phyloP scores from a whole-genome alignment of 2,888 invertebrate species.

The Prionchulus punctatus region DNA sequence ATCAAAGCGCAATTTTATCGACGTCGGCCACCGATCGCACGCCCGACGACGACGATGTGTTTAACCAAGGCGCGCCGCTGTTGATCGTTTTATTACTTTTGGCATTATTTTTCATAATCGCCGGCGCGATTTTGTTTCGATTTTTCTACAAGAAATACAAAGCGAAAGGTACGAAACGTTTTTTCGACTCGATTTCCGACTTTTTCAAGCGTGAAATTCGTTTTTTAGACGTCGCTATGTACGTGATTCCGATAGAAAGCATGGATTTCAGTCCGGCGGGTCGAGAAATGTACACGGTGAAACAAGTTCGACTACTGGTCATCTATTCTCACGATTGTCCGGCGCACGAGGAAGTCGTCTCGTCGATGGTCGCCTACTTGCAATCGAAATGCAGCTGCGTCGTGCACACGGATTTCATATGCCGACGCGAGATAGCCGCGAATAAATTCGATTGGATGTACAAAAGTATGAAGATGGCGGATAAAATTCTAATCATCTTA shows the following conservation, averaged over 20 bases:
- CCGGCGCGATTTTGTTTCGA: background rate
- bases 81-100: background rate
- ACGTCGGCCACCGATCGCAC: no score
- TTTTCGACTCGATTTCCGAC: background rate
- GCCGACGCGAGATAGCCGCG: constrained; percentile 18
- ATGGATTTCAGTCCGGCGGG: background rate
- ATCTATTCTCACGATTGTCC: constrained; percentile 26
- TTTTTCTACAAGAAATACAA: background rate
- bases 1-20: no score
- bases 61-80: no score
- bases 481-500: constrained; percentile 27
- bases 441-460: constrained; percentile 27
- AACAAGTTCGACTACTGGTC: constrained; percentile 17
- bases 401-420: background rate
- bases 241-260: background rate
- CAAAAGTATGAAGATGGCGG: constrained; percentile 22
- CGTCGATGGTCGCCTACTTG: constrained; percentile 22
- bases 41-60: no score
- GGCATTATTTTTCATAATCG: background rate
- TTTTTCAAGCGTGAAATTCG: background rate
- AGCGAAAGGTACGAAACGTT: background rate
- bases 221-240: background rate
- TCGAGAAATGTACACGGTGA: background rate
- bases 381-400: background rate
- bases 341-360: constrained; percentile 24